Conservation (phyloP, 2,888 invertebrate genomes). For the Ormyrus pomaceus region DNA sequence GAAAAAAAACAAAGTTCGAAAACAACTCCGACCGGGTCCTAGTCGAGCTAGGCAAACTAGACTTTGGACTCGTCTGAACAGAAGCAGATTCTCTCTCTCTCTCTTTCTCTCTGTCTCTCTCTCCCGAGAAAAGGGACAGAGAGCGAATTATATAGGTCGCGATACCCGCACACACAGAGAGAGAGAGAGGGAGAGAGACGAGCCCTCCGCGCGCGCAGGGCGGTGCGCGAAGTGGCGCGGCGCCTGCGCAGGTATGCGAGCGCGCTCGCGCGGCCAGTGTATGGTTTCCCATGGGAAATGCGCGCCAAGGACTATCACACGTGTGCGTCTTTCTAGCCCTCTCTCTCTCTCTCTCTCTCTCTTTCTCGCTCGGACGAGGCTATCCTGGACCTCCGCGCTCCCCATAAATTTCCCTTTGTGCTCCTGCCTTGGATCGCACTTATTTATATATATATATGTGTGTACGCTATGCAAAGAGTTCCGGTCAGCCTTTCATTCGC, state of each 20-base stretch:
- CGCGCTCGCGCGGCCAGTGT: slow-evolving; percentile 49
- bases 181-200: neutral
- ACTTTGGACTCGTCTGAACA: too few species aligned
- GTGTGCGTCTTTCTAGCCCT: slow-evolving; percentile 55
- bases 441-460: neutral
- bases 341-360: slow-evolving; percentile 33
- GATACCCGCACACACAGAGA: neutral
- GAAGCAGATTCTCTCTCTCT: too few species aligned
- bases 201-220: too few species aligned
- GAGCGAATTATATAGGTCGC: slow-evolving; percentile 35
- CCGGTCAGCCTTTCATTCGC: slow-evolving; percentile 39
- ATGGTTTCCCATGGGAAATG: slow-evolving; percentile 73
- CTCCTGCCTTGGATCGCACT: neutral
- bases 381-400: slow-evolving; percentile 39
- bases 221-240: too few species aligned
- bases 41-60: too few species aligned
- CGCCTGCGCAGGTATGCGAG: slow-evolving; percentile 6
- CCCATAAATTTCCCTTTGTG: slow-evolving; percentile 53
- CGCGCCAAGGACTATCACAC: slow-evolving; percentile 64
- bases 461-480: slow-evolving; percentile 32
- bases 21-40: too few species aligned
- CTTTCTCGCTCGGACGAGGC: slow-evolving; percentile 39
- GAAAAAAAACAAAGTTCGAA: too few species aligned
- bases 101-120: too few species aligned
- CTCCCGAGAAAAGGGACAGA: slow-evolving; percentile 8